phyloP scores from a whole-genome alignment of 92 coral and sea anemone genomes.

The Parazoanthus atlanticus region DNA sequence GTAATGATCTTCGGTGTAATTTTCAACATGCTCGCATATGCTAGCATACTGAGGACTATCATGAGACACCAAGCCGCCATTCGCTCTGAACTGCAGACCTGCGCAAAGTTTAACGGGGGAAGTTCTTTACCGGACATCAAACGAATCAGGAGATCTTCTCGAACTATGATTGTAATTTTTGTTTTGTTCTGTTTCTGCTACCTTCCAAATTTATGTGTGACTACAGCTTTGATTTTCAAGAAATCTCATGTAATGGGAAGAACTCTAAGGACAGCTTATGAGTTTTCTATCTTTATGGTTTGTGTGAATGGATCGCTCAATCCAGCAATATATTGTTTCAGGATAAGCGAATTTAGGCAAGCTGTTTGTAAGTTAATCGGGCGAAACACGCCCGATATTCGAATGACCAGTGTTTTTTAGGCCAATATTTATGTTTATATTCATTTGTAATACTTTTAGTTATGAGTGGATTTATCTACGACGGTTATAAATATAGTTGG shows the following conservation, averaged over 20 bases:
- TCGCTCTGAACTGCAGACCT: slow-evolving; percentile 10
- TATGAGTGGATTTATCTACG: neutral
- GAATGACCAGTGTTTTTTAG: slow-evolving; percentile 29
- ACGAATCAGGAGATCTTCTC: slow-evolving; percentile 25
- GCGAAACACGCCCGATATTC: neutral
- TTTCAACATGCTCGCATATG: slow-evolving; percentile 20
- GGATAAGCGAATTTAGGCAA: slow-evolving; percentile 37
- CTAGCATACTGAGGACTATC: slow-evolving; percentile 10
- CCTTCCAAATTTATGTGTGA: slow-evolving; percentile 32
- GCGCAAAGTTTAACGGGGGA: neutral
- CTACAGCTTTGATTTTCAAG: slow-evolving; percentile 28
- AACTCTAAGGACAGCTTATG: slow-evolving; percentile 25
- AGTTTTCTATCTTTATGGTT: slow-evolving; percentile 38
- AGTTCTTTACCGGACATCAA: slow-evolving; percentile 25
- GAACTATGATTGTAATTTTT: slow-evolving; percentile 35
- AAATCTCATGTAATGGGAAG: slow-evolving; percentile 27
- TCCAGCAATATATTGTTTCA: slow-evolving; percentile 37
- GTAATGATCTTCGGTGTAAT: neutral
- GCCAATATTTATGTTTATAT: too few relatives aligned
- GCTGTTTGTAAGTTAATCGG: slow-evolving; percentile 33
- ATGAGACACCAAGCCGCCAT: slow-evolving; percentile 28
- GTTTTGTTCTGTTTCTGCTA: slow-evolving; percentile 32
- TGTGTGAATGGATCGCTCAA: slow-evolving; percentile 42
- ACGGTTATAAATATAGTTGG: too few relatives aligned
- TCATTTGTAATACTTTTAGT: neutral